Base-by-base conservation (phyloP, 2,113 vertebrate species). In the Hymenochirus boettgeri region DNA sequence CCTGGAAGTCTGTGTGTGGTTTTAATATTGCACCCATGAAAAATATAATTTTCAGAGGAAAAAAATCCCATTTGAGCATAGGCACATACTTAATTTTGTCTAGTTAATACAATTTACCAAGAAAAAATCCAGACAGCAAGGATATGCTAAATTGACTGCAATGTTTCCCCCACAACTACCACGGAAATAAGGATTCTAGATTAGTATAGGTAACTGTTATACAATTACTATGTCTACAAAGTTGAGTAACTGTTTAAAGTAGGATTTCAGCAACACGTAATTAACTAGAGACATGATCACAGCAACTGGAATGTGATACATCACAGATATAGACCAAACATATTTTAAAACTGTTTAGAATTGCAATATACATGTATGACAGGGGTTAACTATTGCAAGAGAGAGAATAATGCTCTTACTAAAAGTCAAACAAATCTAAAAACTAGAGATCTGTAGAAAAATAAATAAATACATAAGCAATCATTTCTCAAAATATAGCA, bases 231-330 rank as follows among this genome's bases (percentile, higher is more conserved):
- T 19, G n/a, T 18, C n/a, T 56, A 35, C 18, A 56, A 56, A 11
- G 27, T 56, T 23, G 42, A 3, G 22, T 23, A 7, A 58, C 7
- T 58, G 56, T 58, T 58, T 58, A 58, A 58, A 57, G 19, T 39
- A 57, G 26, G 56, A 42, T 23, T 39, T 24, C 35, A 23, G 21
- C 35, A 58, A 15, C 35, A 42, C 22, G 11, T 58, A 15, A 58
- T 23, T 58, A 42, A 25, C 21, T n/a, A 25, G 12, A 26, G 18
- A 33, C 56, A 58, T 17, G 23, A 33, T 42, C 56, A 25, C 23
- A 24, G 35, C 23, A 58, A 42, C 19, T 26, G 37, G 12, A 58
- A 42, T 42, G 22, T 25, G 11, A 58, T 24, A 39, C 42, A 42
- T 42, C 15, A 12, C 3, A 7, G 17, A 42, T 25, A 58, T 39